phyloP scores from a whole-genome alignment of 2,888 invertebrate species.

The Lycia hirtaria region DNA sequence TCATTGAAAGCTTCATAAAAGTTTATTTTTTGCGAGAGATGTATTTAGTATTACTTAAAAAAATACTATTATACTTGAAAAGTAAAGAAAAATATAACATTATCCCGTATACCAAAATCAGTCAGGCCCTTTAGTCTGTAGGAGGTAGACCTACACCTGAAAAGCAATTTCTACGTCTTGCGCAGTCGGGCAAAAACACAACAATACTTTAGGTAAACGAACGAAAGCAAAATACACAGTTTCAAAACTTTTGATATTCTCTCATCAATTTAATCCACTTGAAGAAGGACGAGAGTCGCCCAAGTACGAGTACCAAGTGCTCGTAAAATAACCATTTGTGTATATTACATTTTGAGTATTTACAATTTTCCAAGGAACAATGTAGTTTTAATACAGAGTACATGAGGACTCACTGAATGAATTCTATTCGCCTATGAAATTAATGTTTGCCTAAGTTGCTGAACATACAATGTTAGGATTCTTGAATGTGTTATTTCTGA shows the following conservation, averaged over 20 bases:
- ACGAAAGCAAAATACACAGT: neutral
- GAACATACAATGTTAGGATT: constrained; percentile 9
- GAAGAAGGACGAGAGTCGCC: neutral
- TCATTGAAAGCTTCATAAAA: too few species aligned
- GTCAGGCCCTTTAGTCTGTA: too few species aligned
- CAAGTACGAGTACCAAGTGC: constrained; percentile 4
- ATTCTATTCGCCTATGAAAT: constrained; percentile 21
- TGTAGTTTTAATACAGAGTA: constrained; percentile 25
- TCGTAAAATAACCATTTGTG: constrained; percentile 24
- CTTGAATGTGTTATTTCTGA: neutral
- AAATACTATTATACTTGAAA: too few species aligned
- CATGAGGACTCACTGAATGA: constrained; percentile 21
- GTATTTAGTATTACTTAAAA: too few species aligned
- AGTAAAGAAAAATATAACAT: too few species aligned
- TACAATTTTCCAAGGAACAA: constrained; percentile 19
- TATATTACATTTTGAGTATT: constrained; percentile 22
- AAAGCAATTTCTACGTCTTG: neutral
- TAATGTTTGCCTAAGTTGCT: constrained; percentile 28
- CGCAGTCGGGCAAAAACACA: neutral
- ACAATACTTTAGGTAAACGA: neutral
- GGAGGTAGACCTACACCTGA: neutral
- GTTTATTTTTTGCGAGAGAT: too few species aligned
- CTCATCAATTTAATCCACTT: constrained; percentile 21
- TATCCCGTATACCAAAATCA: too few species aligned
- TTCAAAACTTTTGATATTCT: constrained; percentile 2